Evolutionary conservation across 2,113 vertebrate genomes (phyloP).

Genomic region (Labeo catla): DNA sequence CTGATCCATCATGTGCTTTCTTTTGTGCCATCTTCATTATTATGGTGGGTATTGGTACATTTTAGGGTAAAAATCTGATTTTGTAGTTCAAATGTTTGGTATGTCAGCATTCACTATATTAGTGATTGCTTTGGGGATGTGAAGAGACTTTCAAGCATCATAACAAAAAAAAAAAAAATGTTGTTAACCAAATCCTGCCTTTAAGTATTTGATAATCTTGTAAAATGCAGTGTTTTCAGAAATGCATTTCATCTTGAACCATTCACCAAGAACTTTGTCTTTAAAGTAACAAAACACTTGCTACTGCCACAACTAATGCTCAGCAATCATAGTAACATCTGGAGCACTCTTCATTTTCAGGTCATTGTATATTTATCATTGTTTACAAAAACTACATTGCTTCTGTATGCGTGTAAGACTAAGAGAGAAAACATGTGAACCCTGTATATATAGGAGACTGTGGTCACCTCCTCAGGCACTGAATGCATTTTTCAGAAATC

Average conservation of each 20-base stretch:
- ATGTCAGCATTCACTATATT: too few relatives aligned
- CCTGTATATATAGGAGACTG: conserved; percentile 7
- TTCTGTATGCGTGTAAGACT: conserved; percentile 3
- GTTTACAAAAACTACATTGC: neutral
- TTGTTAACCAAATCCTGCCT: too few relatives aligned
- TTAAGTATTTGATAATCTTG: neutral
- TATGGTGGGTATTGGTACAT: too few relatives aligned
- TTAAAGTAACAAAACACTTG: neutral
- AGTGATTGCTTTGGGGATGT: too few relatives aligned
- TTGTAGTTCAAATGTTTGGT: too few relatives aligned
- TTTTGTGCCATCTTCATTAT: too few relatives aligned
- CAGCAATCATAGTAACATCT: neutral
- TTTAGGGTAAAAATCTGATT: too few relatives aligned
- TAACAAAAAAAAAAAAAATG: too few relatives aligned
- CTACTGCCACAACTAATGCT: neutral
- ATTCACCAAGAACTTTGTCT: neutral
- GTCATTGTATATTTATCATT: neutral
- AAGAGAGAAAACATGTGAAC: neutral
- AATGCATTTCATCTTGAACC: neutral
- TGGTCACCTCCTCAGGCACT: conserved; percentile 42
- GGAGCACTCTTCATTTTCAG: neutral
- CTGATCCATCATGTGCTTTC: too few relatives aligned
- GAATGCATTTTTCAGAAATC: conserved; percentile 18
- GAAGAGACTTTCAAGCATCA: too few relatives aligned
- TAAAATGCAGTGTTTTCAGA: neutral